Base-by-base conservation (phyloP, 2,888 invertebrate species). In the Latrodectus elegans region DNA sequence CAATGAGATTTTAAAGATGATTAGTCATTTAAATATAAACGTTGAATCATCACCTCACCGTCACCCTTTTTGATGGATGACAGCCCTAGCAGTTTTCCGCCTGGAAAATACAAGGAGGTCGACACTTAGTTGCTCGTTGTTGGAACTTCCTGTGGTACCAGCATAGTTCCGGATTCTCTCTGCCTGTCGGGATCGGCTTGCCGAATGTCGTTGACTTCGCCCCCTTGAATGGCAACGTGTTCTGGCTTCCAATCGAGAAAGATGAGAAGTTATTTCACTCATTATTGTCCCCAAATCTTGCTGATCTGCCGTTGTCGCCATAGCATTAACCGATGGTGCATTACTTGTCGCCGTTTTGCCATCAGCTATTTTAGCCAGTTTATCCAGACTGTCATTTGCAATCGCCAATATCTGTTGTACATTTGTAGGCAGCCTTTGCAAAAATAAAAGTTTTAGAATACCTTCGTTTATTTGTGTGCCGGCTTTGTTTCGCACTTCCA, bases 401-500 rank as follows among this genome's bases (percentile, higher is more conserved):
- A 75, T 75, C 4, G 60, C 22, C 14, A 75, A 38, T 22, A 22
- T 22, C 22, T 22, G 22, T 22, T 22, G 22, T 22, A 22, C 22
- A 22, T 22, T 22, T 0, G 22, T 22, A 22, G 22, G 22, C 22
- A 22, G 22, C 0, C 0, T 22, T 22, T 22, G 22, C 22, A 22
- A 22, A 22, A 22, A 22, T 22, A 22, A 22, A 22, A 1, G 1
- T 22, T 22, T 22, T 22, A 22, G 22, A 22, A 22, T 38, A 64
- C 0, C 55, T 3, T 55, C 17, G 10, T 1, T 17, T 3, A 74
- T 10, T 12, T 26, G 8, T 0, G 52, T 60, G 4, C 74, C 60
- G 12, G 74, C 53, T 15, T 74, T 74, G 17, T 1, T 52, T 17
- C 74, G 15, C 74, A 74, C 55, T 8, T 74, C 74, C 12, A 51